Conservation (phyloP, 2,797 vertebrate species). For the Sebastes melanostomus region DNA sequence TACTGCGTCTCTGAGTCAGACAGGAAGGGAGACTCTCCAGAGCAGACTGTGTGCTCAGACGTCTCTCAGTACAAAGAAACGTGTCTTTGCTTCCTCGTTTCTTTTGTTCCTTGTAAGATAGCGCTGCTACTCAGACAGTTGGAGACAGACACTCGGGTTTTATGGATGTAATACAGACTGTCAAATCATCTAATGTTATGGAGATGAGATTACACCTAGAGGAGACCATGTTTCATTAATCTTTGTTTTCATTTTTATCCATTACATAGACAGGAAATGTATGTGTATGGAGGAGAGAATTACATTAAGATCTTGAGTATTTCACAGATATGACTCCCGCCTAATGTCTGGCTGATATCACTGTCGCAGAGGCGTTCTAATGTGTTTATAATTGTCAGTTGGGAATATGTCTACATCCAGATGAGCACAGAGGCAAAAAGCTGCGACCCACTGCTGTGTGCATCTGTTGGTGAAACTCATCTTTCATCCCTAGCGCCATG, state of each 20-base stretch:
- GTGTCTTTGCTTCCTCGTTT: conserved; percentile 29
- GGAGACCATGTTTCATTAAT: conserved; percentile 17
- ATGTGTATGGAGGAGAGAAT: background rate
- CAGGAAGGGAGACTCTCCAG: conserved; percentile 49
- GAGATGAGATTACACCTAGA: conserved; percentile 10
- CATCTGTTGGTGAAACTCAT: conserved; percentile 10
- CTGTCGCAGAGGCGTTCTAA: background rate
- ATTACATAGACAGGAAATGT: background rate
- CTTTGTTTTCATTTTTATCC: background rate
- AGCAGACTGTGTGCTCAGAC: conserved; percentile 19
- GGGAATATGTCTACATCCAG: conserved; percentile 24
- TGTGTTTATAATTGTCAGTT: background rate
- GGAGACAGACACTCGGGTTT: background rate
- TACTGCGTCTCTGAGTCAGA: conserved; percentile 18
- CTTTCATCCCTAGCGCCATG: background rate
- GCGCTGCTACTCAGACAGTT: background rate
- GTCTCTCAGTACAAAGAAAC: background rate
- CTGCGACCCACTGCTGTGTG: conserved; percentile 16
- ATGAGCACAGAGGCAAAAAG: conserved; percentile 15
- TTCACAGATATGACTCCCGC: background rate
- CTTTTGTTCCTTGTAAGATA: conserved; percentile 12
- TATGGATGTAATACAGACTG: background rate
- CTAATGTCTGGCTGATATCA: background rate
- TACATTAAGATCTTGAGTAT: conserved; percentile 16
- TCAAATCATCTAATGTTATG: background rate